Conservation (phyloP, 1,140 invertebrate genomes). For the Drosophila arizonae region DNA sequence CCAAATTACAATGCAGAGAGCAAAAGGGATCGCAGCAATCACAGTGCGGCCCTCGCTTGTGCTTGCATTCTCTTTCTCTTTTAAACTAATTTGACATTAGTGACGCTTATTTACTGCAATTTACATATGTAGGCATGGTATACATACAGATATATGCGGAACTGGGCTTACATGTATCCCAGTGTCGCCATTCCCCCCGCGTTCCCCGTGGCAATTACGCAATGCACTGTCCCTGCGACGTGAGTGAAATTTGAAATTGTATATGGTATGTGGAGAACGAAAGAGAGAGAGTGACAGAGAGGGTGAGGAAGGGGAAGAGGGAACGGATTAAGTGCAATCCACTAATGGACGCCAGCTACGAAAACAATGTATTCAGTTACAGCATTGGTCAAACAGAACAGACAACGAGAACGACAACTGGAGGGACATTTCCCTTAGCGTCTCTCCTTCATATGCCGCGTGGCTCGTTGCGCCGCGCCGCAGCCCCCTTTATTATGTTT, state of each 20-base stretch:
- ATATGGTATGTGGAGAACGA: constrained; percentile 41
- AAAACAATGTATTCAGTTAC: constrained; percentile 54
- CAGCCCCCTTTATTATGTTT: constrained; percentile 10
- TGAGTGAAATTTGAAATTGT: constrained; percentile 71
- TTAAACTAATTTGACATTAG: constrained; percentile 59
- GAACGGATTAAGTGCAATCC: constrained; percentile 69
- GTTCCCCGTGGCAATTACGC: constrained; percentile 58
- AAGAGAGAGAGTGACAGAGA: too few relatives aligned
- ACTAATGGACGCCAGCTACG: constrained; percentile 46
- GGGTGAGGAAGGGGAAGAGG: constrained; percentile 17
- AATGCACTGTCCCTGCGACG: constrained; percentile 48
- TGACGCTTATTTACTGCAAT: constrained; percentile 62
- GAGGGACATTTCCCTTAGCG: background rate
- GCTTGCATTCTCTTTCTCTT: constrained; percentile 5
- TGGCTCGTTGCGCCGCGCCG: background rate
- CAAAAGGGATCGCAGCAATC: constrained; percentile 9
- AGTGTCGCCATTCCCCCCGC: background rate
- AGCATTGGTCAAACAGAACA: constrained; percentile 55
- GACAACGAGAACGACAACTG: constrained; percentile 28
- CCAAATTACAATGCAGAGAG: background rate
- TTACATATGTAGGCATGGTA: constrained; percentile 42
- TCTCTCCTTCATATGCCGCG: constrained; percentile 3
- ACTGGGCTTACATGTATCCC: constrained; percentile 31
- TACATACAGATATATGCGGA: constrained; percentile 7
- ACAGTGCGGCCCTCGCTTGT: background rate